These are phyloP conservation scores for Propsilocerus akamusi DNA, from an alignment of 1,140 invertebrate genomes.

Conservation along the genomic window DNA sequence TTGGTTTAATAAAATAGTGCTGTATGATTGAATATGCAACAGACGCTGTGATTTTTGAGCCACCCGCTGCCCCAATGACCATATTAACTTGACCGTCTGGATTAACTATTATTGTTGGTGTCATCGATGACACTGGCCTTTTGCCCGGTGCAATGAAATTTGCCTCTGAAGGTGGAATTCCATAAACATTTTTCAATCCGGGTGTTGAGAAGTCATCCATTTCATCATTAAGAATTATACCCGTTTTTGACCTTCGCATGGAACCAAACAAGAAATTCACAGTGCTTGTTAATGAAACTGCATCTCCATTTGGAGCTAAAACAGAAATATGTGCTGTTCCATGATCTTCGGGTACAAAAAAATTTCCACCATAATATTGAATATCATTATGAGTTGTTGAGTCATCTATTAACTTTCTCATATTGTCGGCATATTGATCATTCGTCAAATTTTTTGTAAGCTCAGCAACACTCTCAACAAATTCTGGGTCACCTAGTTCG, in stretches of 20 bases:
- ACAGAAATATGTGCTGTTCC: constrained; percentile 87
- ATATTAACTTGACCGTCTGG: constrained; percentile 49
- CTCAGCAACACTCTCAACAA: constrained; percentile 11
- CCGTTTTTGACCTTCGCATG: constrained; percentile 58
- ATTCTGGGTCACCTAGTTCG: constrained; percentile 66
- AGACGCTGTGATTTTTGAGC: constrained; percentile 76
- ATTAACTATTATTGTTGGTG: constrained; percentile 67
- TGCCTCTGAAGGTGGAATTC: constrained; percentile 51
- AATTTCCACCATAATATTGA: constrained; percentile 45
- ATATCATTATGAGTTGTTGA: constrained; percentile 41
- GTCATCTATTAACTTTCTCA: constrained; percentile 32
- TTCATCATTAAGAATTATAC: constrained; percentile 81
- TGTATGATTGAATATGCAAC: constrained; percentile 32
- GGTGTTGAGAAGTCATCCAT: constrained; percentile 94
- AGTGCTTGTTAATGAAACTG: constrained; percentile 80
- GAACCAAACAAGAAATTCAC: constrained; percentile 79
- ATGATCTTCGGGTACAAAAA: constrained; percentile 38
- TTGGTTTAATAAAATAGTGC: background rate
- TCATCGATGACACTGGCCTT: constrained; percentile 80
- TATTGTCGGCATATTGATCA: constrained; percentile 2
- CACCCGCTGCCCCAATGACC: constrained; percentile 79
- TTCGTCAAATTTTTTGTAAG: background rate
- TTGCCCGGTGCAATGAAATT: constrained; percentile 77
- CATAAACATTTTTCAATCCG: constrained; percentile 56
- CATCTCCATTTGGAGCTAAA: constrained; percentile 71